Evolutionary conservation across 92 coral and sea anemone genomes (phyloP), one percentile per base, ranked within the genome.

Genomic region (Bergia sp.): DNA sequence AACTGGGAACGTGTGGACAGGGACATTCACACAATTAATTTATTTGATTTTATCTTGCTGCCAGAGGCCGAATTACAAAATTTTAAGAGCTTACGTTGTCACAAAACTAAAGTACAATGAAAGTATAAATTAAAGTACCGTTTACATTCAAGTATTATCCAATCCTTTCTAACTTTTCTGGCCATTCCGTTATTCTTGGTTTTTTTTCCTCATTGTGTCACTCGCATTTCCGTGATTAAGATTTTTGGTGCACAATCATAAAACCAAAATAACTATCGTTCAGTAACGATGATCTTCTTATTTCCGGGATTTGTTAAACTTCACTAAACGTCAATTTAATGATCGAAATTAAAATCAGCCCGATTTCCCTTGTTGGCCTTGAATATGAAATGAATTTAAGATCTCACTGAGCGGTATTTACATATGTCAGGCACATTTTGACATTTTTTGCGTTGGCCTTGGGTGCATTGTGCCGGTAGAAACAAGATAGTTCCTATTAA

Each of bases 341-440:
- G 10, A 61, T 61, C 67, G 23, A 61, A 20, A 61, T 61, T 1
- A 53, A 61, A 15, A 61, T 61, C 69, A 61, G 29, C 67, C 69
- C 69, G 69, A 61, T 18, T 61, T 61, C 29, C 3, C 69, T 61
- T 61, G 69, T 18, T 61, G 69, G 29, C 23, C 69, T 18, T 13
- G 29, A 2, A 5, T 57, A 11, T 3, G 65, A 16, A 57, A 13
- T 47, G 4, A 47, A 4, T 4, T 16, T 4, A 61, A 61, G 29
- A 61, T 61, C 69, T 15, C 23, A 61, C 5, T 53, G 16, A 53
- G 1, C 58, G 16, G 58, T 53, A 73, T 73, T 42, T 76, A 76
- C 80, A 76, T 37, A 41, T 76, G 80, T 76, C 76, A 5, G 53
- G 21, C 29, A 76, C 47, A 16, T 76, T 74, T 76, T 76, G 53